Percentiles rank a stretch among this genome's conserved stretches.
Conservation (phyloP, 37 sponge, comb jelly and placozoan species). For the Tethya wilhelma region DNA sequence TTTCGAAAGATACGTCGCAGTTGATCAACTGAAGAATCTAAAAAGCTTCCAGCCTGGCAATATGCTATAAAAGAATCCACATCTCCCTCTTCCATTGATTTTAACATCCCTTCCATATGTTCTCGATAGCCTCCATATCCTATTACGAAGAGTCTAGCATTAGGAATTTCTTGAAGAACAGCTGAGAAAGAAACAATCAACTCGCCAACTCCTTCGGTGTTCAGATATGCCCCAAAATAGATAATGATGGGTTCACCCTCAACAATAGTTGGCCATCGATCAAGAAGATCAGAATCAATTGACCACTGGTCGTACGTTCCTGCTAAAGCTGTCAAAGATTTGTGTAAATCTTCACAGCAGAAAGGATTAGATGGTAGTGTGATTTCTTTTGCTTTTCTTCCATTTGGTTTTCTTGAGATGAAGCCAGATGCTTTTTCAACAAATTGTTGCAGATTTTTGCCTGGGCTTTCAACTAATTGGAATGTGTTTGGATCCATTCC, state of each 20-base stretch:
- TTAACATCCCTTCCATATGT: slow-evolving; percentile 43
- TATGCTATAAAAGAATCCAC: slow-evolving; percentile 15
- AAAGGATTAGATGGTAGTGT: slow-evolving; percentile 11
- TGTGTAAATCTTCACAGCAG: not conserved
- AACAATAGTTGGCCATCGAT: slow-evolving; percentile 14
- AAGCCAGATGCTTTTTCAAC: not conserved
- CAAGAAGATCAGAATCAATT: slow-evolving; percentile 32
- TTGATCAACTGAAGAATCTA: slow-evolving; percentile 11
- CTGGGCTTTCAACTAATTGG: slow-evolving; percentile 3
- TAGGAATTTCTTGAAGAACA: slow-evolving; percentile 23
- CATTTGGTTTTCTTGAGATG: not conserved
- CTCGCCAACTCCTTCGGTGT: slow-evolving; percentile 42
- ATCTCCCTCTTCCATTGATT: slow-evolving; percentile 19
- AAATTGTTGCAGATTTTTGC: slow-evolving; percentile 1
- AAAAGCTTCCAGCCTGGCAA: slow-evolving; percentile 27
- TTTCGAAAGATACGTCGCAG: not conserved
- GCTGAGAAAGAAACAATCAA: slow-evolving; percentile 10
- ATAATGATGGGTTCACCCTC: slow-evolving; percentile 31
- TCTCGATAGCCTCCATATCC: slow-evolving; percentile 39
- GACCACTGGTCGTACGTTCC: slow-evolving; percentile 22
- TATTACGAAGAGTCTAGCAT: slow-evolving; percentile 22
- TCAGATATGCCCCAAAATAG: slow-evolving; percentile 33
- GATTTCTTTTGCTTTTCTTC: slow-evolving; percentile 11
- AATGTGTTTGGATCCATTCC: slow-evolving; percentile 35
- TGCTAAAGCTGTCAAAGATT: not conserved